Evolutionary conservation across 2,888 invertebrate genomes (phyloP).

Genomic region (Trilocha varians): DNA sequence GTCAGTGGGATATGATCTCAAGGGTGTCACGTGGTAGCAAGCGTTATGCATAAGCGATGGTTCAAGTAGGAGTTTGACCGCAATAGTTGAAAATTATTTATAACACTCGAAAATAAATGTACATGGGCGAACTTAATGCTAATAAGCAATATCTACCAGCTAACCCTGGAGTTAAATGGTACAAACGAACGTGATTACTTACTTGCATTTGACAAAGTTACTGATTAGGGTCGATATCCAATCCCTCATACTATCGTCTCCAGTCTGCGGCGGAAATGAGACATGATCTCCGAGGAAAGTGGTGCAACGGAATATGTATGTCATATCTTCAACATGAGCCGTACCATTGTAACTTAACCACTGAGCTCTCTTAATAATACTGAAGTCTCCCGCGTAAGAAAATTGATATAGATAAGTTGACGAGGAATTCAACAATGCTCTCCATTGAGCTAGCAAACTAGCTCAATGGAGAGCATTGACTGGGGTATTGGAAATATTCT

Average conservation of each 20-base stretch:
- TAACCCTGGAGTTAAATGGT: not conserved
- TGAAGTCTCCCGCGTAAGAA: slow-evolving; percentile 48
- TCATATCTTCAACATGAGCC: slow-evolving; percentile 55
- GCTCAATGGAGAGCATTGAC: too few relatives aligned
- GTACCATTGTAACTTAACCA: slow-evolving; percentile 29
- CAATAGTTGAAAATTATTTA: too few relatives aligned
- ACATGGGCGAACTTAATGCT: too few relatives aligned
- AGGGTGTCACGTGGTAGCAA: too few relatives aligned
- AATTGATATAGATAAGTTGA: slow-evolving; percentile 56
- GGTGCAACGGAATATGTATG: slow-evolving; percentile 38
- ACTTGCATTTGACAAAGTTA: slow-evolving; percentile 20
- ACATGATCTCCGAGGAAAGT: slow-evolving; percentile 7
- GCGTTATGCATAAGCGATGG: too few relatives aligned
- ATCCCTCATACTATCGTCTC: slow-evolving; percentile 15
- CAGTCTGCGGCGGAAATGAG: slow-evolving; percentile 5
- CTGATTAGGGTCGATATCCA: slow-evolving; percentile 15
- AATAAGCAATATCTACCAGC: too few relatives aligned
- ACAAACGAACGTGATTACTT: not conserved
- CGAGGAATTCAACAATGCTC: slow-evolving; percentile 15
- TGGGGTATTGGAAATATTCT: slow-evolving; percentile 15
- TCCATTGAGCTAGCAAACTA: slow-evolving; percentile 11
- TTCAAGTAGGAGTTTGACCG: too few relatives aligned
- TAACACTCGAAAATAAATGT: too few relatives aligned
- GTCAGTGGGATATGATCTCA: too few relatives aligned
- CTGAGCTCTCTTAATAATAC: slow-evolving; percentile 32